phyloP scores from a whole-genome alignment of 2,888 invertebrate genomes.

The Cyaniris semiargus region DNA sequence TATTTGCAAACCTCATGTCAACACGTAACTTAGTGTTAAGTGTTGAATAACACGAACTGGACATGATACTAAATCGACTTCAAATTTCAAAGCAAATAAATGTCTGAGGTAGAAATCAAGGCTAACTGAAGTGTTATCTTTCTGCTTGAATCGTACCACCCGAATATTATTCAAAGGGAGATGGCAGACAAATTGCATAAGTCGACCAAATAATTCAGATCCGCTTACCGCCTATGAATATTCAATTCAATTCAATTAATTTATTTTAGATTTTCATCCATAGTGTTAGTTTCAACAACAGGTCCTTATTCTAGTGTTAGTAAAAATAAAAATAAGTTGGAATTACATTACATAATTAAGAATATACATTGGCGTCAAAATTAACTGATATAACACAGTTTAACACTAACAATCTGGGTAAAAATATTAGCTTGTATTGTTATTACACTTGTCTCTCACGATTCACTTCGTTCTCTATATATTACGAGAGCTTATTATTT shows the following conservation, averaged over 20 bases:
- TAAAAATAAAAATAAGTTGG: too few species aligned
- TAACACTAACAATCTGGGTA: too few species aligned
- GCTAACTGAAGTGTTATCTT: background rate
- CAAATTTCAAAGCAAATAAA: slow-evolving; percentile 2
- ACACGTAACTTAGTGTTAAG: slow-evolving; percentile 19
- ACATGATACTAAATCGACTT: slow-evolving; percentile 20
- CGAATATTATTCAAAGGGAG: background rate
- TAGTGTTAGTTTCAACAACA: too few species aligned
- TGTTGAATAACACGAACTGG: slow-evolving; percentile 17
- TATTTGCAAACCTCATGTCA: slow-evolving; percentile 15
- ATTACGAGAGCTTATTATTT: background rate
- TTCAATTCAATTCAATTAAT: too few species aligned
- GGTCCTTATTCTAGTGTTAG: too few species aligned
- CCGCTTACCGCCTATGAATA: too few species aligned
- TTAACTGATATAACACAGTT: too few species aligned
- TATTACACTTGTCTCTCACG: background rate
- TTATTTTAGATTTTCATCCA: too few species aligned
- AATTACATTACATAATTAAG: too few species aligned
- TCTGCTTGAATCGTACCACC: background rate
- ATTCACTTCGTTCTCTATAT: background rate
- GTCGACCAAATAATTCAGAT: too few species aligned
- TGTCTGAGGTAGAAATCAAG: background rate
- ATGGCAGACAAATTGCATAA: background rate
- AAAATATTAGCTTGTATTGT: background rate
- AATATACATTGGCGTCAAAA: too few species aligned